phyloP scores from a whole-genome alignment of 1,140 invertebrate species.

The Adoxophyes honmai region DNA sequence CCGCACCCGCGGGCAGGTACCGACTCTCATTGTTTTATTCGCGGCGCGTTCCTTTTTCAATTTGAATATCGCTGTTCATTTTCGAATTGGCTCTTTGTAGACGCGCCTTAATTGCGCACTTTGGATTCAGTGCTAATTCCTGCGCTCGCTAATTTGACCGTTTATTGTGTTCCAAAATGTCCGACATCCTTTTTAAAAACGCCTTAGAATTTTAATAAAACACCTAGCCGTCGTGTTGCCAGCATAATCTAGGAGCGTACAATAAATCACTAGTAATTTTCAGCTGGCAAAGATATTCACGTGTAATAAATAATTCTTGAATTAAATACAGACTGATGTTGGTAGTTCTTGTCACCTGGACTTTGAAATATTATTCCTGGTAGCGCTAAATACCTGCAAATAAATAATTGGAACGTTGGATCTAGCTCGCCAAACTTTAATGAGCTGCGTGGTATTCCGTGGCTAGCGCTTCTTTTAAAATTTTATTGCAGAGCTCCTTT shows the following conservation, averaged over 20 bases:
- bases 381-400: slow-evolving; percentile 14
- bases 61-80: slow-evolving; percentile 73
- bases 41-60: slow-evolving; percentile 68
- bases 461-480: not conserved
- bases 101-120: slow-evolving; percentile 68
- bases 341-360: slow-evolving; percentile 12
- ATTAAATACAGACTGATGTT: slow-evolving; percentile 12
- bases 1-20: slow-evolving; percentile 39
- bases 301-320: slow-evolving; percentile 15
- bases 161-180: slow-evolving; percentile 60
- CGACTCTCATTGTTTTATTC: slow-evolving; percentile 63
- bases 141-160: slow-evolving; percentile 68
- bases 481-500: slow-evolving; percentile 1
- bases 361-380: slow-evolving; percentile 12
- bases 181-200: slow-evolving; percentile 60
- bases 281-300: slow-evolving; percentile 9
- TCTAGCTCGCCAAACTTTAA: not conserved
- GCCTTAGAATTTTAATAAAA: slow-evolving; percentile 60
- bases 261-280: slow-evolving; percentile 10
- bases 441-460: not conserved
- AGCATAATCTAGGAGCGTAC: not conserved
- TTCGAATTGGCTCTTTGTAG: slow-evolving; percentile 70
- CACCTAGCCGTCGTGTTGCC: slow-evolving; percentile 14
- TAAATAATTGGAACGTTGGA: not conserved
- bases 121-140: slow-evolving; percentile 73